Percentiles rank a stretch among this genome's conserved stretches.
Evolutionary conservation across 2,797 vertebrate species (phyloP).

Genomic region (Otolemur crassicaudatus): DNA sequence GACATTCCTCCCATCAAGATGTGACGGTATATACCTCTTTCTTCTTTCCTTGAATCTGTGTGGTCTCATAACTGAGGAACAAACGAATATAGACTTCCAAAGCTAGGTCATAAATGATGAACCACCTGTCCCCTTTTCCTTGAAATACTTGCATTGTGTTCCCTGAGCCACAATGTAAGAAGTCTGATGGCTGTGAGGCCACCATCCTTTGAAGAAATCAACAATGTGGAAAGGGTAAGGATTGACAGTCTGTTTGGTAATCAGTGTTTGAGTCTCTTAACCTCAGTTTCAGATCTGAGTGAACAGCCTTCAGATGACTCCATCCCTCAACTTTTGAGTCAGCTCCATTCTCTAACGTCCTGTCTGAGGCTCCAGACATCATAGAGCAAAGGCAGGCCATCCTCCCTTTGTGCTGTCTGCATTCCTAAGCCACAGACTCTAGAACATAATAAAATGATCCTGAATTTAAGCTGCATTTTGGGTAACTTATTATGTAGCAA

Average conservation of each 20-base stretch:
- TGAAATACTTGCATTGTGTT: not conserved
- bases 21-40: not conserved
- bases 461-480: conserved; percentile 29
- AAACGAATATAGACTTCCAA: not conserved
- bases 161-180: not conserved
- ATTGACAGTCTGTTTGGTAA: not conserved
- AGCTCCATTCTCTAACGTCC: not conserved
- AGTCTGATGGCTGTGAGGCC: not conserved
- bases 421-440: not conserved
- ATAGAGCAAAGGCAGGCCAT: not conserved
- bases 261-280: not conserved
- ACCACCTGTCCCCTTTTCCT: not conserved
- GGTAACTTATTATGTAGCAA: not conserved
- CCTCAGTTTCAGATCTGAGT: not conserved
- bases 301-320: not conserved
- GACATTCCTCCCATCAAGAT: not conserved
- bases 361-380: not conserved
- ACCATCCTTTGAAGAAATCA: not conserved
- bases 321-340: not conserved
- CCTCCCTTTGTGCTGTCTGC: not conserved
- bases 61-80: not conserved
- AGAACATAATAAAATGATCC: not conserved
- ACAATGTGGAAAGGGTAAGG: not conserved
- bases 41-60: not conserved
- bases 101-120: not conserved